A percentile compares a stretch with the other conserved stretches of the same genome.
Conservation (phyloP, 2,113 vertebrate species). For the Sylvilagus bachmani region DNA sequence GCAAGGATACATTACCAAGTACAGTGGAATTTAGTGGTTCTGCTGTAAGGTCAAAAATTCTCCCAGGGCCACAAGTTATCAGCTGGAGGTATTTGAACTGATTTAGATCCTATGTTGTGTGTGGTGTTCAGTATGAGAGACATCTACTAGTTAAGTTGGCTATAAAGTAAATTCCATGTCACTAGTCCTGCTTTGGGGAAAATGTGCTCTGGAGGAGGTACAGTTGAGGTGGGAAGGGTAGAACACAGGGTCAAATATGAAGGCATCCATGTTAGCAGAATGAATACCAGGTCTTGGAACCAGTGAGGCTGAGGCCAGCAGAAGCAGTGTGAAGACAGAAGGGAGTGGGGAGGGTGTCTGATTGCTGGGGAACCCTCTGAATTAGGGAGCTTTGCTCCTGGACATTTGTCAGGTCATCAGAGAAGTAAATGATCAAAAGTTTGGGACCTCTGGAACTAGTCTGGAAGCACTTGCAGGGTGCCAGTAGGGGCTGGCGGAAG, state of each 20-base stretch:
- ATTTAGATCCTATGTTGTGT: background rate
- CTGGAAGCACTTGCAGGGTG: background rate
- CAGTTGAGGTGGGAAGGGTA: background rate
- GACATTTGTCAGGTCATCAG: background rate
- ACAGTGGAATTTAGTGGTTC: background rate
- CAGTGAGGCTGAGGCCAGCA: background rate
- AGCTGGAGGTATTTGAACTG: background rate
- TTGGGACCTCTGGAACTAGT: background rate
- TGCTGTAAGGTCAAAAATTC: background rate
- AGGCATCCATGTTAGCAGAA: background rate
- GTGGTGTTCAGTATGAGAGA: conserved; percentile 18
- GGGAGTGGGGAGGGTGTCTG: background rate
- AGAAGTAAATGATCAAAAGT: background rate
- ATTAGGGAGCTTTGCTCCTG: background rate
- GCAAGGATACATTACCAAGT: background rate
- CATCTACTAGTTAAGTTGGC: background rate
- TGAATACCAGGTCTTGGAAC: background rate
- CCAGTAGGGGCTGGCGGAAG: background rate
- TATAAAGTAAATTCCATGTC: background rate
- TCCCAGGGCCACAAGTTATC: background rate
- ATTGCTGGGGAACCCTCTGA: background rate
- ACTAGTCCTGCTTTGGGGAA: background rate
- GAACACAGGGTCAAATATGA: background rate
- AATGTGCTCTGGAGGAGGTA: background rate
- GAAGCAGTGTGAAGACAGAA: background rate